phyloP scores from a whole-genome alignment of 2,113 vertebrate genomes.

The Melanocharis versteri region DNA sequence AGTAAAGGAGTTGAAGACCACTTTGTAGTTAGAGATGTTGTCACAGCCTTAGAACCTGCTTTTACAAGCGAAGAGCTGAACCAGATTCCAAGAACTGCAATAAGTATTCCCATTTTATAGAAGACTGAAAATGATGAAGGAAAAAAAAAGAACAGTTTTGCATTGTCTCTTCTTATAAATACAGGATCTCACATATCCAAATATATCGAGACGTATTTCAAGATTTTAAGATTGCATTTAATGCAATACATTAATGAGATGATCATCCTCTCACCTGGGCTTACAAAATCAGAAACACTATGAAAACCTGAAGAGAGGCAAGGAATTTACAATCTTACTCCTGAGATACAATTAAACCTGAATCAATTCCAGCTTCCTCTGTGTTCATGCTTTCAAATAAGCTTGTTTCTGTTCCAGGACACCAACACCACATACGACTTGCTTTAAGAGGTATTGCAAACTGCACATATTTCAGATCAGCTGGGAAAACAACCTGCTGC shows the following conservation, averaged over 20 bases:
- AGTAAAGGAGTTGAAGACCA: constrained; percentile 90
- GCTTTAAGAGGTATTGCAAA: not conserved
- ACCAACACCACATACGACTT: too few relatives aligned
- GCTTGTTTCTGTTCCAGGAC: not conserved
- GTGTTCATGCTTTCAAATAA: not conserved
- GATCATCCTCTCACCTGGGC: not conserved
- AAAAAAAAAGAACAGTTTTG: too few relatives aligned
- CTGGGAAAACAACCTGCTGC: not conserved
- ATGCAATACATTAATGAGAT: not conserved
- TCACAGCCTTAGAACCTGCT: constrained; percentile 92
- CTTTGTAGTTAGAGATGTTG: constrained; percentile 91
- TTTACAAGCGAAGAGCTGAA: constrained; percentile 70
- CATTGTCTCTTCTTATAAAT: not conserved
- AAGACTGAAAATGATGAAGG: constrained; percentile 30
- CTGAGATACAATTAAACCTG: not conserved
- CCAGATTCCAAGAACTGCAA: constrained; percentile 71
- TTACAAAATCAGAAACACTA: not conserved
- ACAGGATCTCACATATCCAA: not conserved
- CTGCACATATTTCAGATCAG: fast-evolving
- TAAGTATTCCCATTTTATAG: constrained; percentile 79
- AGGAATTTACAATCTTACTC: not conserved
- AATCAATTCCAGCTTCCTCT: not conserved
- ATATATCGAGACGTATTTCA: not conserved
- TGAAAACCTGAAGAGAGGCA: not conserved
- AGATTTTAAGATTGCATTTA: not conserved